These are phyloP conservation scores for Gandaritis pyraliata DNA, from an alignment of 2,888 invertebrate species.

Conservation along the genomic window DNA sequence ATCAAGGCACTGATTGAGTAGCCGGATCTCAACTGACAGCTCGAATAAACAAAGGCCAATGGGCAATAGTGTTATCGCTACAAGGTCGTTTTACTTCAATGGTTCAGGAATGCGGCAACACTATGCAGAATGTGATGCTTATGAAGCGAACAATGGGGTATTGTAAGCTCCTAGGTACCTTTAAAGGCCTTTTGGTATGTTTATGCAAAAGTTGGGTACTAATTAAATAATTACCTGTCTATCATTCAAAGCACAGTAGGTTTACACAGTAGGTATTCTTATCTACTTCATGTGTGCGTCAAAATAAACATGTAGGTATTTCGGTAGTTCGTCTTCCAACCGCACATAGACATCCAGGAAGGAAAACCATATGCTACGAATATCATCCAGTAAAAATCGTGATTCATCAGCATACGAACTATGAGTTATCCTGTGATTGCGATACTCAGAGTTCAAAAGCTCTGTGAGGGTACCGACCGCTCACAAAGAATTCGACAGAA, in stretches of 20 bases:
- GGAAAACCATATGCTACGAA: slow-evolving; percentile 15
- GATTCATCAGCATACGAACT: slow-evolving; percentile 8
- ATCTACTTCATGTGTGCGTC: neutral
- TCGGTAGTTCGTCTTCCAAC: too few species aligned
- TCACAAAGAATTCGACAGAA: slow-evolving; percentile 13
- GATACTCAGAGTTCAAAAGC: slow-evolving; percentile 14
- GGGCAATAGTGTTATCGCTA: neutral
- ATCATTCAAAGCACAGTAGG: too few species aligned
- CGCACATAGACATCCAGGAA: neutral
- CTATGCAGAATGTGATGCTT: neutral
- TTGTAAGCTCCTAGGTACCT: neutral
- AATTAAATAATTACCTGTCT: too few species aligned
- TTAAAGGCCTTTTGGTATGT: neutral
- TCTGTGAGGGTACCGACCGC: slow-evolving; percentile 4
- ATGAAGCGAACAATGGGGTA: neutral
- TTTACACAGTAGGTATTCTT: too few species aligned
- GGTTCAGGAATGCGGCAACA: slow-evolving; percentile 15
- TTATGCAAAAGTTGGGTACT: too few species aligned
- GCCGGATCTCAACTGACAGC: slow-evolving; percentile 8
- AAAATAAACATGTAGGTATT: neutral
- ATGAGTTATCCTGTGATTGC: neutral
- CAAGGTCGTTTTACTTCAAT: slow-evolving; percentile 21
- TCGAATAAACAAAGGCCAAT: slow-evolving; percentile 11
- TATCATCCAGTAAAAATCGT: slow-evolving; percentile 1
- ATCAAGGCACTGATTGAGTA: slow-evolving; percentile 7